Conservation (phyloP, 2,797 vertebrate species). For the Bradypodion pumilum region DNA sequence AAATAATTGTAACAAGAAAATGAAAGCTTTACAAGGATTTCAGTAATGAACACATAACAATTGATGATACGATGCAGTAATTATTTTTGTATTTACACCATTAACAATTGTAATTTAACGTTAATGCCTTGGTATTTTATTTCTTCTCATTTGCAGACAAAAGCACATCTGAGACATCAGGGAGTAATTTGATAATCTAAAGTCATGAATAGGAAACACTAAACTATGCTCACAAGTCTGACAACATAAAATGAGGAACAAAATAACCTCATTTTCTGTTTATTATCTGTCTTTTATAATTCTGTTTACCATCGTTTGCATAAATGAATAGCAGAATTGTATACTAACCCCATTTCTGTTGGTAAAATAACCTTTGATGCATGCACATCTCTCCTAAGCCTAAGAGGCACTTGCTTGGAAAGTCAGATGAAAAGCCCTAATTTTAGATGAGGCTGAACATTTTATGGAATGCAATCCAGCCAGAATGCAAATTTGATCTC, state of each 20-base stretch:
- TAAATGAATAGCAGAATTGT: conserved; percentile 70
- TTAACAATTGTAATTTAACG: conserved; percentile 73
- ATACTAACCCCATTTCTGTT: conserved; percentile 58
- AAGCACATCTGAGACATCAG: conserved; percentile 76
- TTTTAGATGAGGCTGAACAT: conserved; percentile 40
- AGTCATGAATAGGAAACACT: conserved; percentile 74
- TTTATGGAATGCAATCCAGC: conserved; percentile 35
- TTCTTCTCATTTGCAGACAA: conserved; percentile 76
- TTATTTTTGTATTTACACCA: conserved; percentile 78
- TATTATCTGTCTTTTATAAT: conserved; percentile 72
- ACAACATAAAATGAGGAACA: conserved; percentile 66
- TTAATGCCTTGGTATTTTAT: conserved; percentile 74
- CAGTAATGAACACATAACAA: conserved; percentile 78
- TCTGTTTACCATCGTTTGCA: conserved; percentile 66
- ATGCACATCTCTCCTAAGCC: conserved; percentile 41
- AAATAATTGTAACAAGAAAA: conserved; percentile 77
- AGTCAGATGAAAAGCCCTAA: conserved; percentile 31
- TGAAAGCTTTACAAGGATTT: conserved; percentile 76
- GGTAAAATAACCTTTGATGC: conserved; percentile 48
- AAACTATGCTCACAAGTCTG: conserved; percentile 76
- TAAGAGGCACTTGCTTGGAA: conserved; percentile 41
- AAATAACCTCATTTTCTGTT: conserved; percentile 69
- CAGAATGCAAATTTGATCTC: conserved; percentile 20
- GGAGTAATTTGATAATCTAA: conserved; percentile 67
- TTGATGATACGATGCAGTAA: conserved; percentile 77